These are phyloP conservation scores for Geophilus truncorum DNA, from an alignment of 2,888 invertebrate genomes.

Conservation along the genomic window DNA sequence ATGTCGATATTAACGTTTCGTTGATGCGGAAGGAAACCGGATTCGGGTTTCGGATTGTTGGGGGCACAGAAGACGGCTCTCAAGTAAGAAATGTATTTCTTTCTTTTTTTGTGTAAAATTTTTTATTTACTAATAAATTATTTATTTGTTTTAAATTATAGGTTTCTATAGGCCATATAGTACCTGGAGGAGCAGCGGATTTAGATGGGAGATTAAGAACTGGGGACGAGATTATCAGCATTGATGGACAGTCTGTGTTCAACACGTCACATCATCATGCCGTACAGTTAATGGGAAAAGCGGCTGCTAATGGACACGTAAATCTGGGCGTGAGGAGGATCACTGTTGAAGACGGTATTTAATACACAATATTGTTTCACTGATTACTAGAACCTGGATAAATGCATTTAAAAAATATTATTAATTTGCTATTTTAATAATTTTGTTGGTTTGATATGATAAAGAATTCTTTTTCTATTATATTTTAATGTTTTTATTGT, in stretches of 20 bases:
- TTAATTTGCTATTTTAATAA: too few species aligned
- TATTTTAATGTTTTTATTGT: too few species aligned
- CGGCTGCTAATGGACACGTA: constrained; percentile 81
- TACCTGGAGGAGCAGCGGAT: constrained; percentile 90
- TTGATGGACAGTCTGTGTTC: constrained; percentile 77
- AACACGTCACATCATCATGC: constrained; percentile 89
- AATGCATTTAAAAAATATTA: too few species aligned
- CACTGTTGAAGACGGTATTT: constrained; percentile 43
- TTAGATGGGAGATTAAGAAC: constrained; percentile 82
- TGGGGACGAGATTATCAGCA: constrained; percentile 90
- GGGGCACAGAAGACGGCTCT: constrained; percentile 95
- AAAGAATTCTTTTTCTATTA: too few species aligned
- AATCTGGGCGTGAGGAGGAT: constrained; percentile 67
- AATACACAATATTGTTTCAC: too few species aligned
- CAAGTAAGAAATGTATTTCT: too few species aligned
- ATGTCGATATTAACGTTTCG: constrained; percentile 68
- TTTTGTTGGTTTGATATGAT: too few species aligned
- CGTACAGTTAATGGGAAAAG: constrained; percentile 84
- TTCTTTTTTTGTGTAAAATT: too few species aligned
- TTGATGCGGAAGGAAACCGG: constrained; percentile 86
- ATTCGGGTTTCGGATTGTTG: constrained; percentile 96
- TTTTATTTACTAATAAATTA: too few species aligned
- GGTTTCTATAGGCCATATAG: constrained; percentile 93
- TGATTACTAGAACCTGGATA: too few species aligned
- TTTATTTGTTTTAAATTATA: constrained; percentile 48